These are phyloP conservation scores for Ectropis grisescens DNA, from an alignment of 1,140 invertebrate genomes.

Conservation along the genomic window DNA sequence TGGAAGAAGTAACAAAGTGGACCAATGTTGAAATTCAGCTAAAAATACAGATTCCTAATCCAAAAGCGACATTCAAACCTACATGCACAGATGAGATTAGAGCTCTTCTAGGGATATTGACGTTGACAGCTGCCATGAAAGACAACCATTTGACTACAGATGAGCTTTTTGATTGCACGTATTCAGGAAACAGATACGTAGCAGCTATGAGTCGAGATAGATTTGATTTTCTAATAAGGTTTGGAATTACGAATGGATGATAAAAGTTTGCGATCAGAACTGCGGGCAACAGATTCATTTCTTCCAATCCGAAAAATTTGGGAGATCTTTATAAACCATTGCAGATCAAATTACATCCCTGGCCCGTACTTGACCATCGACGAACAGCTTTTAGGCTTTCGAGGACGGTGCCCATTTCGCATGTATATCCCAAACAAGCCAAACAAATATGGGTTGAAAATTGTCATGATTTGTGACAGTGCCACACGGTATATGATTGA, in stretches of 20 bases:
- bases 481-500: constrained; percentile 3
- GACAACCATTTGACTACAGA: neutral
- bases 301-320: constrained; percentile 1
- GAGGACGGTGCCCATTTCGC: constrained; percentile 6
- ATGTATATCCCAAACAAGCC: constrained; percentile 8
- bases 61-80: no score
- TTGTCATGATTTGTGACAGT: constrained; percentile 4
- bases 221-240: constrained; percentile 4
- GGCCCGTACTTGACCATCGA: constrained; percentile 4
- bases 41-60: no score
- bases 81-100: no score
- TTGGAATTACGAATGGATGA: neutral
- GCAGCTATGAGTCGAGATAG: constrained; percentile 3
- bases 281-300: neutral
- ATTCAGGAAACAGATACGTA: neutral
- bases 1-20: no score
- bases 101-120: no score
- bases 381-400: constrained; percentile 5
- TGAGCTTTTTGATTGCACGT: neutral
- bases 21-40: no score
- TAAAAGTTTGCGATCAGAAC: neutral
- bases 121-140: no score
- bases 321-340: neutral
- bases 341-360: neutral
- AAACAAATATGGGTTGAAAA: constrained; percentile 10